These are phyloP conservation scores for Phenganax stokvisi DNA, from an alignment of 92 coral and sea anemone species.

Conservation along the genomic window DNA sequence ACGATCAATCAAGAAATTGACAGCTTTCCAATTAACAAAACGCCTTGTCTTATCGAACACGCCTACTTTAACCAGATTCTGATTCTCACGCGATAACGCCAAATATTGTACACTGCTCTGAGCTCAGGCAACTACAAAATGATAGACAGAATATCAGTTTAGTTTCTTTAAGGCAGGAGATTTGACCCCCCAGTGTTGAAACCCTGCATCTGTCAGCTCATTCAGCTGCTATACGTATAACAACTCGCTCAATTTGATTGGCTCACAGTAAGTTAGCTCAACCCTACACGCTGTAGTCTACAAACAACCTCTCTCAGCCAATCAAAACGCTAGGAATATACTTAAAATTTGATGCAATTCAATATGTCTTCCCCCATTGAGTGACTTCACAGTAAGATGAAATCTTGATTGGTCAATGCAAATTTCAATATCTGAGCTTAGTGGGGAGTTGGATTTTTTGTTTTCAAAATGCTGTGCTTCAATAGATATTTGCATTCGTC, in stretches of 20 bases:
- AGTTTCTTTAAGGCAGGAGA: slow-evolving; percentile 40
- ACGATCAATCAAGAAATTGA: slow-evolving; percentile 97
- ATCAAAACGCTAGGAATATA: slow-evolving; percentile 12
- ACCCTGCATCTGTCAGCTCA: slow-evolving; percentile 36
- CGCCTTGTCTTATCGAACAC: slow-evolving; percentile 35
- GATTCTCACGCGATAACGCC: slow-evolving; percentile 13
- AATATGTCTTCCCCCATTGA: slow-evolving; percentile 15
- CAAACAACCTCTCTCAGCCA: slow-evolving; percentile 30
- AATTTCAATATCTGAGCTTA: slow-evolving; percentile 12
- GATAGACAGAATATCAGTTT: slow-evolving; percentile 37
- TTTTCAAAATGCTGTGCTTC: slow-evolving; percentile 37
- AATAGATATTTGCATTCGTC: slow-evolving; percentile 33
- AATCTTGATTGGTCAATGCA: slow-evolving; percentile 17
- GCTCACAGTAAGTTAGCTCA: slow-evolving; percentile 28
- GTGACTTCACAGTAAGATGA: not conserved
- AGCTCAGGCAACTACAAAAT: slow-evolving; percentile 26
- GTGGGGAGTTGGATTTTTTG: slow-evolving; percentile 39
- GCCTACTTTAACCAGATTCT: slow-evolving; percentile 27
- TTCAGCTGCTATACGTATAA: slow-evolving; percentile 24
- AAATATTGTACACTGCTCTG: slow-evolving; percentile 15
- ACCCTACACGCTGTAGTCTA: slow-evolving; percentile 29
- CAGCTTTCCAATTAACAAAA: slow-evolving; percentile 55
- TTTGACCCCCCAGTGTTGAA: slow-evolving; percentile 34
- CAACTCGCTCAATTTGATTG: slow-evolving; percentile 34
- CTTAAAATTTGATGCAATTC: slow-evolving; percentile 38